phyloP scores from a whole-genome alignment of 2,113 vertebrate genomes.

The Pomatorhinus ruficollis region DNA sequence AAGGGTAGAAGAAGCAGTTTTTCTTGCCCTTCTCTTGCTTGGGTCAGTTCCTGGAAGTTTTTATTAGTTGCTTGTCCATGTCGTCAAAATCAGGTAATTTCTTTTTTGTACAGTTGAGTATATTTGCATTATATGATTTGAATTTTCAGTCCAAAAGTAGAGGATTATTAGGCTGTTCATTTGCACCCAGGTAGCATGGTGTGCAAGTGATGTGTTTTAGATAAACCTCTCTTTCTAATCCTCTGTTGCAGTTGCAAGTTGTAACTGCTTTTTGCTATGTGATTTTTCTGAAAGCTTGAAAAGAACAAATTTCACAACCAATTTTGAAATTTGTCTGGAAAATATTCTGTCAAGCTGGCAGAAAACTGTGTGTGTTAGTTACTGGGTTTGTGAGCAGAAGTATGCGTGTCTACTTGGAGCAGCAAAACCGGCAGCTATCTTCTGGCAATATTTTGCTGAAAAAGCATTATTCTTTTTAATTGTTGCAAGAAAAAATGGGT shows the following conservation, averaged over 20 bases:
- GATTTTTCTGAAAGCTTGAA: background rate
- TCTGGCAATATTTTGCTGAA: background rate
- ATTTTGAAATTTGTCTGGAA: background rate
- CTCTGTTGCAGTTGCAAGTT: background rate
- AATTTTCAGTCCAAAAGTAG: background rate
- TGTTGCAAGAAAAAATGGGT: background rate
- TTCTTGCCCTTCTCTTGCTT: background rate
- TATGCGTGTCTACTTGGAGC: background rate
- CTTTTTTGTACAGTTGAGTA: background rate
- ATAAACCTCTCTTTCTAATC: background rate
- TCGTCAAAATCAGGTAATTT: background rate
- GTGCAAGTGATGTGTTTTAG: background rate
- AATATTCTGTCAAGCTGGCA: background rate
- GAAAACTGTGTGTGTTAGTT: background rate
- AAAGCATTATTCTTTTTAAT: background rate
- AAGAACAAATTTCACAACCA: background rate
- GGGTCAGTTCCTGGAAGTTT: background rate
- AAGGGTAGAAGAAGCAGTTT: background rate
- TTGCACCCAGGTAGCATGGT: background rate
- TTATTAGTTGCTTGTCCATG: background rate
- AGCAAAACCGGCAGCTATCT: background rate
- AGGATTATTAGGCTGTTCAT: background rate
- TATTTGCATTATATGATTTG: background rate
- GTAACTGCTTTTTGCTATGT: background rate
- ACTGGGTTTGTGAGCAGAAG: background rate